These are phyloP conservation scores for Lasioglossum albipes DNA, from an alignment of 1,140 invertebrate genomes.

Conservation along the genomic window DNA sequence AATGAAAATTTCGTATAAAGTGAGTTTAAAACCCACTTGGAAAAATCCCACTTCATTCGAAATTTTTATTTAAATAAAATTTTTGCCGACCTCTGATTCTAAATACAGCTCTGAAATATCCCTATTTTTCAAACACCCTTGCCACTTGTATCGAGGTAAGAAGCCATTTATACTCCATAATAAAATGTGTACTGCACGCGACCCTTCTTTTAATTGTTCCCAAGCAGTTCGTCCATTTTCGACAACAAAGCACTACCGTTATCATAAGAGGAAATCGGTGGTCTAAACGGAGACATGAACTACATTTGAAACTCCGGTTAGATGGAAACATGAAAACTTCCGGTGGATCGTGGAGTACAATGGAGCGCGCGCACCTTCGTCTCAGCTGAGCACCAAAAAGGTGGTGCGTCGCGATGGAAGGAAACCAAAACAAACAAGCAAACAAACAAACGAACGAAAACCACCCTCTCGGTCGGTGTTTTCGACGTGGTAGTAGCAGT, in stretches of 20 bases:
- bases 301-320: conserved; percentile 28
- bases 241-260: not conserved
- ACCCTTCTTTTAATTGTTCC: not conserved
- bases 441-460: conserved; percentile 15
- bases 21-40: too few species aligned
- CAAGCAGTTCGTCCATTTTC: conserved; percentile 2
- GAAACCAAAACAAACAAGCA: conserved; percentile 23
- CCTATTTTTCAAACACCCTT: too few species aligned
- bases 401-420: conserved; percentile 26
- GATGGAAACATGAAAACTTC: conserved; percentile 34
- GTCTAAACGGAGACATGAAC: not conserved
- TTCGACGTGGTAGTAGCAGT: conserved; percentile 15
- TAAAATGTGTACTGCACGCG: not conserved
- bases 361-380: conserved; percentile 26
- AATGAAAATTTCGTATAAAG: too few species aligned
- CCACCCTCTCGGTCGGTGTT: conserved; percentile 8
- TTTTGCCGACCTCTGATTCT: too few species aligned
- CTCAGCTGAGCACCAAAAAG: conserved; percentile 40
- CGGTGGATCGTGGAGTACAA: conserved; percentile 5
- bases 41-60: too few species aligned
- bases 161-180: not conserved
- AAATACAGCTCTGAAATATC: too few species aligned
- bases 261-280: not conserved
- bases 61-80: too few species aligned
- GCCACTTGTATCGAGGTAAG: too few species aligned